phyloP scores from a whole-genome alignment of 2,797 vertebrate species.

The Balearica regulorum region DNA sequence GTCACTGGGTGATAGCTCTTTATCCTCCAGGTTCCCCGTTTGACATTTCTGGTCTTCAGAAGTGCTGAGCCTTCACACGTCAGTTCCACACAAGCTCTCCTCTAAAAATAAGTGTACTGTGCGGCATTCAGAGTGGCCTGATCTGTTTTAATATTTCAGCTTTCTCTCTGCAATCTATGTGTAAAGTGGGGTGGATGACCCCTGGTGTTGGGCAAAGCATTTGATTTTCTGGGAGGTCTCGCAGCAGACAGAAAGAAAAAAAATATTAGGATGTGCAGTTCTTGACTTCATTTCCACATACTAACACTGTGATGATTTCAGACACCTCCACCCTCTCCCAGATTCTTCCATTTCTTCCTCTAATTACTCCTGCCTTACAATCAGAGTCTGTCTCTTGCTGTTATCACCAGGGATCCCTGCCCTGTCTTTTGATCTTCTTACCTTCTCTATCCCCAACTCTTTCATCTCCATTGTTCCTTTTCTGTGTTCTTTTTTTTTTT shows the following conservation, averaged over 20 bases:
- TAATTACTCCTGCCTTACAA: background rate
- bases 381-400: background rate
- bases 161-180: background rate
- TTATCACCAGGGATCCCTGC: background rate
- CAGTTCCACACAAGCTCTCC: background rate
- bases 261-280: background rate
- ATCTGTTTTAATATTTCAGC: background rate
- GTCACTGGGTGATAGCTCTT: background rate
- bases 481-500: background rate
- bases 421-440: background rate
- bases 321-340: background rate
- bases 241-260: background rate
- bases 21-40: background rate
- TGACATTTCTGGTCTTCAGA: background rate
- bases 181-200: background rate
- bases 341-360: background rate
- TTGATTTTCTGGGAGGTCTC: background rate
- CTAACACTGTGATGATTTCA: background rate
- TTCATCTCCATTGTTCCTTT: background rate
- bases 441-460: background rate
- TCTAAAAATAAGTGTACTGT: background rate
- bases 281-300: background rate
- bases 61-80: background rate
- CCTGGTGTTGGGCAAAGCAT: background rate
- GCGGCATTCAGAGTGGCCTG: background rate